These are phyloP conservation scores for Pseudopleuronectes americanus DNA, from an alignment of 2,797 vertebrate genomes.

Conservation along the genomic window DNA sequence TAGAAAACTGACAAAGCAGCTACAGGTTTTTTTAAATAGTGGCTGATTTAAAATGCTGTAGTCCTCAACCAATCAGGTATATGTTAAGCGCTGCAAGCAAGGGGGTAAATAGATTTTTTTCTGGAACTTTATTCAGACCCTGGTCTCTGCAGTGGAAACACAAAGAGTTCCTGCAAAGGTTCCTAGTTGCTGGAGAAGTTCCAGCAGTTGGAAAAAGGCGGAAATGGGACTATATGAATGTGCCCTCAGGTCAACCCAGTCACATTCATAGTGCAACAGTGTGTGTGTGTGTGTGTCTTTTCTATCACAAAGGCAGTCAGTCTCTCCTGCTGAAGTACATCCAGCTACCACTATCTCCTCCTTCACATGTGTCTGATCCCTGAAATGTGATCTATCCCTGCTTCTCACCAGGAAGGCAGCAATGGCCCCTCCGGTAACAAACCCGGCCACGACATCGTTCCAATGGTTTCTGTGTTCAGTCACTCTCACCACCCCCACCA, in stretches of 20 bases:
- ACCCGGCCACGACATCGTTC: slow-evolving; percentile 91
- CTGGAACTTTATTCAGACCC: no score
- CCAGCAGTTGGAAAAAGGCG: not conserved
- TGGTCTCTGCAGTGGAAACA: no score
- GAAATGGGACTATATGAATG: slow-evolving; percentile 14
- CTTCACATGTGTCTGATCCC: not conserved
- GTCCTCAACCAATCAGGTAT: no score
- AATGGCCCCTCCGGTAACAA: slow-evolving; percentile 89
- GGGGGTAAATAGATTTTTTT: no score
- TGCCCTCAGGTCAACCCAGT: slow-evolving; percentile 9
- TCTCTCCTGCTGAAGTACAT: not conserved
- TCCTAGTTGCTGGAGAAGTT: no score
- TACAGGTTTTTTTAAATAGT: no score
- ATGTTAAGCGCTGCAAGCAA: no score
- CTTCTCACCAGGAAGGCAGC: slow-evolving; percentile 89
- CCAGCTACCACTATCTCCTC: not conserved
- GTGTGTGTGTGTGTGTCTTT: not conserved
- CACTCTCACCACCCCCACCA: slow-evolving; percentile 91
- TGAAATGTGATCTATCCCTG: not conserved
- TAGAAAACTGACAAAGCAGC: no score
- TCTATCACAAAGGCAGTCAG: not conserved
- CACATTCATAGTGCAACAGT: slow-evolving; percentile 12
- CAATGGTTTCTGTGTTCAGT: slow-evolving; percentile 94
- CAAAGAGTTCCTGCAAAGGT: no score
- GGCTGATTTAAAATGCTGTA: no score